Evolutionary conservation across 2,888 invertebrate species (phyloP).

Genomic region (Achlya flavicornis): DNA sequence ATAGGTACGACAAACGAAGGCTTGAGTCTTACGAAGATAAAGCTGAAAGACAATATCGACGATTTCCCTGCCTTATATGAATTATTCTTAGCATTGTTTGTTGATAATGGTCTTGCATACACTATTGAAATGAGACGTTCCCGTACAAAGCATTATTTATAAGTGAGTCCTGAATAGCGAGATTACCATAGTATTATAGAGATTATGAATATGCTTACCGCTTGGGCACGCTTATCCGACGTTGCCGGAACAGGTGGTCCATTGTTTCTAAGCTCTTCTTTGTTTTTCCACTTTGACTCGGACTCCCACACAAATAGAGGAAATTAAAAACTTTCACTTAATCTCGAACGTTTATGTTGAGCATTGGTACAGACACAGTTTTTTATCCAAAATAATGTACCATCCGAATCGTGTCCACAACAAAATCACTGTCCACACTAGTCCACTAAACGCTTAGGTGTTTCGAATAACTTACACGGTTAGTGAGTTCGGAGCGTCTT

Average conservation of each 20-base stretch:
- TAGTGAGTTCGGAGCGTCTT: constrained; percentile 22
- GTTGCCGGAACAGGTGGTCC: constrained; percentile 80
- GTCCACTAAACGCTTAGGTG: constrained; percentile 30
- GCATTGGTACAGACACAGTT: constrained; percentile 31
- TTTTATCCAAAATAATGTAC: constrained; percentile 22
- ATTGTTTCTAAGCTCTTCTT: constrained; percentile 65
- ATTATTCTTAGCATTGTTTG: constrained; percentile 2
- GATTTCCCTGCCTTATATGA: background rate
- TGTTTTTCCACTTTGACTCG: constrained; percentile 60
- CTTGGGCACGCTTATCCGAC: constrained; percentile 78
- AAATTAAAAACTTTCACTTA: constrained; percentile 78
- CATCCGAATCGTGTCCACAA: constrained; percentile 29
- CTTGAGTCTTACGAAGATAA: background rate
- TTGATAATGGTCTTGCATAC: constrained; percentile 4
- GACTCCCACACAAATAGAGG: constrained; percentile 65
- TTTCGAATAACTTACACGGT: constrained; percentile 35
- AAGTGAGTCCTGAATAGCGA: constrained; percentile 14
- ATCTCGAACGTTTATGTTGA: constrained; percentile 53
- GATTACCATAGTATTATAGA: constrained; percentile 16
- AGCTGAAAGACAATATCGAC: background rate
- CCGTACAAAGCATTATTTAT: background rate
- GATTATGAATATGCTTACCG: constrained; percentile 56
- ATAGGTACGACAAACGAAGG: background rate
- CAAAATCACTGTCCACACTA: constrained; percentile 27
- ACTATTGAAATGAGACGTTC: constrained; percentile 3